Conservation (phyloP, 2,797 vertebrate genomes). For the Dendrocincla fuliginosa region DNA sequence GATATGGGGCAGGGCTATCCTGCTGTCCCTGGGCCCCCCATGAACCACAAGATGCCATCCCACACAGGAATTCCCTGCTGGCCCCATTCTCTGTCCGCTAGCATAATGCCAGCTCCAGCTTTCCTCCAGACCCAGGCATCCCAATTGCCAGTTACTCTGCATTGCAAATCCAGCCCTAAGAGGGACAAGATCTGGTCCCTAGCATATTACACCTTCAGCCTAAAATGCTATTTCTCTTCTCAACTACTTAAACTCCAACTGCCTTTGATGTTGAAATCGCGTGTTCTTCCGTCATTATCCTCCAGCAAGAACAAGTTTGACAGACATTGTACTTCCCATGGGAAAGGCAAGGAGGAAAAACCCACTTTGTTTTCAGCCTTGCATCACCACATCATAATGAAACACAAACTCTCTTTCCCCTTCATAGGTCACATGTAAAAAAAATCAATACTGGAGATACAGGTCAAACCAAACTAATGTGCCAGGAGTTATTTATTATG, state of each 20-base stretch:
- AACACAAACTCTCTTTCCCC: neutral
- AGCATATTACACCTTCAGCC: neutral
- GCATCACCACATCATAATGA: conserved; percentile 8
- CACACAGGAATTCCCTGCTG: neutral
- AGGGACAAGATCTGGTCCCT: neutral
- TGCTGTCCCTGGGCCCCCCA: accelerated
- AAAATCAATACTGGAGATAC: conserved; percentile 25
- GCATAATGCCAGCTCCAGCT: neutral
- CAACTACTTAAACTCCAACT: neutral
- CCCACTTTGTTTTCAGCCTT: neutral
- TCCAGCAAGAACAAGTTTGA: neutral
- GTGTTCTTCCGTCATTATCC: neutral
- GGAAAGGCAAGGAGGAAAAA: conserved; percentile 22
- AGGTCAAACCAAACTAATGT: conserved; percentile 1
- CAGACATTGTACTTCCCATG: conserved; percentile 19
- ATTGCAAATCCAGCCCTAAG: neutral
- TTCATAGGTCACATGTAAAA: neutral
- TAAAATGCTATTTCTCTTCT: neutral
- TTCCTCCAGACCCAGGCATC: neutral
- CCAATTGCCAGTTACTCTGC: neutral
- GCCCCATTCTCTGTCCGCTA: neutral
- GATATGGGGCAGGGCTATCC: neutral
- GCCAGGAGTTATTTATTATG: neutral
- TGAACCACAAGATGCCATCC: accelerated
- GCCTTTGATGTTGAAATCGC: conserved; percentile 1